A percentile compares a stretch with the other conserved stretches of the same genome.
Evolutionary conservation across 2,888 invertebrate genomes (phyloP).

Genomic region (Athalia cordata): DNA sequence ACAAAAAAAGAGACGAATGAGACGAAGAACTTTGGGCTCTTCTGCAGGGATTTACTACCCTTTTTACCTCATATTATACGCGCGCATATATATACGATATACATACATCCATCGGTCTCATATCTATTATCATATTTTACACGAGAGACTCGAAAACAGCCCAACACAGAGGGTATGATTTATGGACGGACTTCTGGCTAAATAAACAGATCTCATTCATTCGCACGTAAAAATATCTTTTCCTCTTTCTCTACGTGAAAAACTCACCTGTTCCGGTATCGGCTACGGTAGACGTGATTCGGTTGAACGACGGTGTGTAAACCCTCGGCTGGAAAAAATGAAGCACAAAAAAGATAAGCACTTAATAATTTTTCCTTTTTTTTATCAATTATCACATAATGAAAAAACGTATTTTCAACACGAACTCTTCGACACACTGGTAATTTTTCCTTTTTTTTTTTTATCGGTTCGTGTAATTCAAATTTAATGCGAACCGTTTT

Average conservation of each 20-base stretch:
- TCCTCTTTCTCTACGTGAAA: background rate
- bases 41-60: constrained; percentile 58
- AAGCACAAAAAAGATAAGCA: no score
- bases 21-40: constrained; percentile 47
- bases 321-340: no score
- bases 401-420: background rate
- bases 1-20: constrained; percentile 17
- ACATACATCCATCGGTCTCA: constrained; percentile 59
- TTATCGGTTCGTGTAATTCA: no score
- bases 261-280: constrained; percentile 17
- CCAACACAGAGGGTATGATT: constrained; percentile 57
- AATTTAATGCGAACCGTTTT: background rate
- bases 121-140: constrained; percentile 69
- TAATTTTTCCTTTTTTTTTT: background rate
- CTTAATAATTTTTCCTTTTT: no score
- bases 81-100: no score
- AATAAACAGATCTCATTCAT: constrained; percentile 60
- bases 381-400: background rate
- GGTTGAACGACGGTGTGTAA: no score
- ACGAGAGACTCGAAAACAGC: constrained; percentile 66
- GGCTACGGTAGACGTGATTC: no score
- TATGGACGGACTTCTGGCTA: constrained; percentile 68
- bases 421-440: background rate
- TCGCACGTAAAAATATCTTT: background rate
- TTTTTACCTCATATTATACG: constrained; percentile 46